Conservation (phyloP, 2,797 vertebrate genomes). For the Bradypodion pumilum region DNA sequence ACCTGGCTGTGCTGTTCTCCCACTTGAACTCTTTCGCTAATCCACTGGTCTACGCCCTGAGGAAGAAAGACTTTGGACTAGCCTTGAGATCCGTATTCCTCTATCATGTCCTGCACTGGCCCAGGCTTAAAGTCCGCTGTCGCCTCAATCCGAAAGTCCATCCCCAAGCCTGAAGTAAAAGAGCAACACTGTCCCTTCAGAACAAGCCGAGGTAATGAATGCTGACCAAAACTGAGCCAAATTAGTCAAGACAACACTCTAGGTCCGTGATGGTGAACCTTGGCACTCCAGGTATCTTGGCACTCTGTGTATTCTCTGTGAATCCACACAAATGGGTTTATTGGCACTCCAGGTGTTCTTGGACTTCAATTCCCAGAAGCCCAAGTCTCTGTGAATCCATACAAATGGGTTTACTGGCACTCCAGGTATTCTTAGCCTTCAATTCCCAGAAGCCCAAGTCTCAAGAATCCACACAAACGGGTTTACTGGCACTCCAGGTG, state of each 20-base stretch:
- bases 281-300: too few relatives aligned
- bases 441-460: too few relatives aligned
- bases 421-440: too few relatives aligned
- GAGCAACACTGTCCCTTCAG: background rate
- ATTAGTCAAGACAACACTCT: background rate
- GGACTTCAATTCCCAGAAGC: too few relatives aligned
- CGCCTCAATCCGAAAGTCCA: constrained; percentile 23
- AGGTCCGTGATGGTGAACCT: too few relatives aligned
- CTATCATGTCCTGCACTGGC: constrained; percentile 3
- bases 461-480: too few relatives aligned
- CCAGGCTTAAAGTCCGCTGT: background rate
- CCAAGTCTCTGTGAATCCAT: too few relatives aligned
- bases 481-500: too few relatives aligned
- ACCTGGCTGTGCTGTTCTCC: constrained; percentile 69
- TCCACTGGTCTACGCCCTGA: constrained; percentile 77
- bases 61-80: constrained; percentile 50
- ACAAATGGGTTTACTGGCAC: too few relatives aligned
- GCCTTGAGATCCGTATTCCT: constrained; percentile 49
- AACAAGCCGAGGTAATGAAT: background rate
- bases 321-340: too few relatives aligned
- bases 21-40: constrained; percentile 80
- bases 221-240: background rate
- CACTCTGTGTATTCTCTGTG: too few relatives aligned
- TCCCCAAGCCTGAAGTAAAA: constrained; percentile 26
- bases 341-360: too few relatives aligned